A percentile compares a stretch with the other conserved stretches of the same genome.
Evolutionary conservation across 2,797 vertebrate genomes (phyloP).

Genomic region (Zonotrichia albicollis): DNA sequence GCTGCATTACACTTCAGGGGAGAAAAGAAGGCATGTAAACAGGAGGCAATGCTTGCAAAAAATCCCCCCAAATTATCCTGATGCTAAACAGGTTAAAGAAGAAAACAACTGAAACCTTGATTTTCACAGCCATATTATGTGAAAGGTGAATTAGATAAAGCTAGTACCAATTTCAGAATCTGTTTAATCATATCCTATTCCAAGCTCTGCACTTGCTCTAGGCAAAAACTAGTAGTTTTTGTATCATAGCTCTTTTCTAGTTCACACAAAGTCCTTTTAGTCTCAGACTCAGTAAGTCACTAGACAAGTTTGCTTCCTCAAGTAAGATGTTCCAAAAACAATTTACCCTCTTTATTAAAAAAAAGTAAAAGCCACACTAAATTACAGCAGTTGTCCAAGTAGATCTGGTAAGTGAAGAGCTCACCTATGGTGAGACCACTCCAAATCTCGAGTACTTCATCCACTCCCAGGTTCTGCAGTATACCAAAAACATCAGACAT

Average conservation of each 20-base stretch:
- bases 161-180: background rate
- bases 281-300: background rate
- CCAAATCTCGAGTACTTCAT: background rate
- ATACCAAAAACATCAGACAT: background rate
- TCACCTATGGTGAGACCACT: background rate
- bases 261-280: background rate
- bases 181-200: background rate
- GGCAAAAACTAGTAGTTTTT: background rate
- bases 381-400: background rate
- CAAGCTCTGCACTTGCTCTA: background rate
- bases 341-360: background rate
- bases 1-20: constrained; percentile 87
- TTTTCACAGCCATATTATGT: background rate
- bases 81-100: background rate
- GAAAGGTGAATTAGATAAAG: background rate
- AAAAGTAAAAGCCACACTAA: background rate
- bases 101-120: background rate
- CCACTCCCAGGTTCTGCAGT: background rate
- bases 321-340: background rate
- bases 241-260: background rate
- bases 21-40: background rate
- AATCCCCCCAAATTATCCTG: background rate
- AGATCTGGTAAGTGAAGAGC: background rate
- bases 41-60: background rate
- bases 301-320: background rate